Base-by-base conservation (phyloP, 2,797 vertebrate genomes). In the Mycteria americana region DNA sequence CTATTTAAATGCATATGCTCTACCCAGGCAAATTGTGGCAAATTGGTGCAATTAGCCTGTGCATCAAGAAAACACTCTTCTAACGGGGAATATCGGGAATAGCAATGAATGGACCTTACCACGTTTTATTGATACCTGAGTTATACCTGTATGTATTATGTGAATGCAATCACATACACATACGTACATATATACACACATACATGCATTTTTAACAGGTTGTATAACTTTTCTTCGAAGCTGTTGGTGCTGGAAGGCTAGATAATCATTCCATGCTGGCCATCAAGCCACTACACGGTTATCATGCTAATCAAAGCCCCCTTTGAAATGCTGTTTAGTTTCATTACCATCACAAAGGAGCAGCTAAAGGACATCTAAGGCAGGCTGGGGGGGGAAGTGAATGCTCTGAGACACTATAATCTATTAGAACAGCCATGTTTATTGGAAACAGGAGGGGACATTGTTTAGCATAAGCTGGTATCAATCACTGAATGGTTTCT, bases 281-380 rank as follows among this genome's bases (percentile, higher is more conserved):
- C 85, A 95, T 92, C 94, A 91, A 89, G 62, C 87, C 83, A 73
- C 93, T 91, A 81, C 84, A 95, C 1, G 35, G 75, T 93, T 89
- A 96, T 94, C 95, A 97, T 96, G 91, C 94, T 97, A 95, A 97
- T 96, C 95, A 91, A 96, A 95, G 78, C 78, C 39, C 1, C n/a
- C 91, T 96, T 93, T 95, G 93, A 95, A 95, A 95, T 37, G 78
- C 50, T 93, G 87, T 94, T 97, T 95, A 83, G 88, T 94, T 92
- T 93, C 88, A 95, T 97, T 96, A 97, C 37, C 96, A 96, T 97
- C 86, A 96, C 88, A 97, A 96, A 95, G 74, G 28, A 94, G 46
- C 89, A 95, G 77, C 93, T 94, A 97, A 94, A 96, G 94, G 85
- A 95, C 85, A 92, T 93, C 74, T 92, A 92, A 95, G 68, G 88